phyloP scores from a whole-genome alignment of 2,888 invertebrate species.

The Labia minor region DNA sequence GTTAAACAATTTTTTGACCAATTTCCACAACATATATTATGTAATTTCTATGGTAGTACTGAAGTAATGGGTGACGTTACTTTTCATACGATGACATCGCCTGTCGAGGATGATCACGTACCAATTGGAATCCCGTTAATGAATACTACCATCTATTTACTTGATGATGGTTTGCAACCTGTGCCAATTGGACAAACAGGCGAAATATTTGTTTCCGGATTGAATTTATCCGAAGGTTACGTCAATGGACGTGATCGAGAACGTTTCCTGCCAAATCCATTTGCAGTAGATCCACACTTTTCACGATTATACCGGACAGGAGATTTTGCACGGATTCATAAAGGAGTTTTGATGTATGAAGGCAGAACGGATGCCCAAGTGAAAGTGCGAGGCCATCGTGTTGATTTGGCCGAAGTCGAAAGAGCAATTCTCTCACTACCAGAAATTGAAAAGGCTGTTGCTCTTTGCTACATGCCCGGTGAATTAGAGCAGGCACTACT shows the following conservation, averaged over 20 bases:
- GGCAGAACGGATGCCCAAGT: constrained; percentile 73
- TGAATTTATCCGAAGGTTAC: constrained; percentile 70
- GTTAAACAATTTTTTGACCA: constrained; percentile 65
- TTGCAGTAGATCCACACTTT: constrained; percentile 55
- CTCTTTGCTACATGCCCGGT: constrained; percentile 67
- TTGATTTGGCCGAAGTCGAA: constrained; percentile 76
- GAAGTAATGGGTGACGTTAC: constrained; percentile 89
- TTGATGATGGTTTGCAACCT: constrained; percentile 61
- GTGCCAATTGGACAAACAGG: constrained; percentile 64
- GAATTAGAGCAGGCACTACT: constrained; percentile 53
- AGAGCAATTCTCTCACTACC: constrained; percentile 52
- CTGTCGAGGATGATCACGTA: constrained; percentile 46
- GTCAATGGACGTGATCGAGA: constrained; percentile 62
- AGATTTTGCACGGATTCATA: constrained; percentile 63
- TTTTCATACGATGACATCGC: constrained; percentile 53
- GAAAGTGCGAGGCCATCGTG: constrained; percentile 76
- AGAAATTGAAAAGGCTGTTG: constrained; percentile 62
- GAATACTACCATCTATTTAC: constrained; percentile 68
- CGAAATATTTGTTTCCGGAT: constrained; percentile 70
- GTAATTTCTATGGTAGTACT: constrained; percentile 85
- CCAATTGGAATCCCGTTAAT: constrained; percentile 75
- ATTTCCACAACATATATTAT: constrained; percentile 57
- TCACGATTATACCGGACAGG: constrained; percentile 71
- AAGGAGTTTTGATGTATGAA: constrained; percentile 55
- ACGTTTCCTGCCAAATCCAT: constrained; percentile 63